phyloP scores from a whole-genome alignment of 2,888 invertebrate genomes.

The Mesoligia furuncula region DNA sequence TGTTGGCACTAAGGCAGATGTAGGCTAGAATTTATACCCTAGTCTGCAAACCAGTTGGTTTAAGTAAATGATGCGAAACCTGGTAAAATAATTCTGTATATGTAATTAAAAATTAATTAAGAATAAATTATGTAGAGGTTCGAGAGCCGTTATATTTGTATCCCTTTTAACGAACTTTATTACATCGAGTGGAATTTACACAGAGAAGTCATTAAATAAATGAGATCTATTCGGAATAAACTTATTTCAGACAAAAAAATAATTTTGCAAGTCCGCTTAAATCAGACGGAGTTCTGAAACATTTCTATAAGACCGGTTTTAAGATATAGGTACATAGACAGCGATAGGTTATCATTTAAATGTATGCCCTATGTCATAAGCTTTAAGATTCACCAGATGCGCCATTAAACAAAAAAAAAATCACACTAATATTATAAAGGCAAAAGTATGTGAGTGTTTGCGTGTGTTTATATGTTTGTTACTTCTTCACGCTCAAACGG shows the following conservation, averaged over 20 bases:
- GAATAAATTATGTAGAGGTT: background rate
- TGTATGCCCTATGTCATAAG: background rate
- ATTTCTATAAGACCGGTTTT: background rate
- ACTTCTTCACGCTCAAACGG: no score
- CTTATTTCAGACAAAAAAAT: no score
- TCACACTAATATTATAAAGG: no score
- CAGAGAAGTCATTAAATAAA: background rate
- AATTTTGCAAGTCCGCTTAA: no score
- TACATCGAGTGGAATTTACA: background rate
- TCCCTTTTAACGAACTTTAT: no score
- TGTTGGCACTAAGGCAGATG: slow-evolving; percentile 55
- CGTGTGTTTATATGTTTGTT: no score
- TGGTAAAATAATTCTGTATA: slow-evolving; percentile 2
- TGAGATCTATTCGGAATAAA: no score
- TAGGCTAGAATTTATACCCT: slow-evolving; percentile 62
- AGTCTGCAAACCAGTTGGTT: slow-evolving; percentile 31
- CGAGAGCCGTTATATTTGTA: background rate
- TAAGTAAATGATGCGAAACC: slow-evolving; percentile 33
- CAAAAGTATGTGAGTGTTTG: no score
- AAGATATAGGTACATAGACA: background rate
- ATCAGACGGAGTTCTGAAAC: background rate
- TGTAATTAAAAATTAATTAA: slow-evolving; percentile 12
- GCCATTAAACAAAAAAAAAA: no score
- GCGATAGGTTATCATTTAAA: background rate
- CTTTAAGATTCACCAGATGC: background rate